Conservation (phyloP, 2,113 vertebrate species). For the Apteryx owenii region DNA sequence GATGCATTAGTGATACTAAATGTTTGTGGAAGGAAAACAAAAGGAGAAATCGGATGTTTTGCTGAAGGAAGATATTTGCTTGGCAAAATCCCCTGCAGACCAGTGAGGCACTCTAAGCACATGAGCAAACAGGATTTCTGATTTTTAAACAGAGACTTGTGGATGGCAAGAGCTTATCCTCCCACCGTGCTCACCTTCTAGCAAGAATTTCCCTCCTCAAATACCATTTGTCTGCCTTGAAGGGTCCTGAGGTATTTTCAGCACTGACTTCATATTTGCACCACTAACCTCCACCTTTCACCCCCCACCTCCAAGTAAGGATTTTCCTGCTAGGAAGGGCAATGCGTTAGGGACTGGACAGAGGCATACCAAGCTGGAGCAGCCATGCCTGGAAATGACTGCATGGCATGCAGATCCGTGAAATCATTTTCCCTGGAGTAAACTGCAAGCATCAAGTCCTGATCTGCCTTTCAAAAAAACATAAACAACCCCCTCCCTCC, state of each 20-base stretch:
- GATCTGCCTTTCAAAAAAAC: neutral
- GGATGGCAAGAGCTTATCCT: neutral
- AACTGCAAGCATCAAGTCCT: neutral
- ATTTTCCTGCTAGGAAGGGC: neutral
- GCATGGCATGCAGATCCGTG: fast-evolving
- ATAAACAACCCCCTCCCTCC: neutral
- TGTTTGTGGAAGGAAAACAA: neutral
- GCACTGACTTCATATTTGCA: neutral
- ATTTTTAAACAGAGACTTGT: neutral
- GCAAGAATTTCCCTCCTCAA: neutral
- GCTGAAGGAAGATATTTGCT: neutral
- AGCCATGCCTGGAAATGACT: neutral
- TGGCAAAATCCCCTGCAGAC: neutral
- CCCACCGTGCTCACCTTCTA: neutral
- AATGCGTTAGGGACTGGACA: neutral
- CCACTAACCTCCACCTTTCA: neutral
- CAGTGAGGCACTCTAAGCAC: fast-evolving
- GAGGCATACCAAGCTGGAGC: neutral
- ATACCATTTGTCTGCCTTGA: neutral
- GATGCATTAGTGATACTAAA: neutral
- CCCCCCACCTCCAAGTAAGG: neutral
- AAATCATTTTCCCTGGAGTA: neutral
- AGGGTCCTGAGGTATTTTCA: neutral
- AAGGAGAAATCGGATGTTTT: neutral
- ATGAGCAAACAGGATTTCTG: neutral